A percentile compares a stretch with the other conserved stretches of the same genome.
Conservation (phyloP, 2,888 invertebrate species). For the Cotesia congregata region DNA sequence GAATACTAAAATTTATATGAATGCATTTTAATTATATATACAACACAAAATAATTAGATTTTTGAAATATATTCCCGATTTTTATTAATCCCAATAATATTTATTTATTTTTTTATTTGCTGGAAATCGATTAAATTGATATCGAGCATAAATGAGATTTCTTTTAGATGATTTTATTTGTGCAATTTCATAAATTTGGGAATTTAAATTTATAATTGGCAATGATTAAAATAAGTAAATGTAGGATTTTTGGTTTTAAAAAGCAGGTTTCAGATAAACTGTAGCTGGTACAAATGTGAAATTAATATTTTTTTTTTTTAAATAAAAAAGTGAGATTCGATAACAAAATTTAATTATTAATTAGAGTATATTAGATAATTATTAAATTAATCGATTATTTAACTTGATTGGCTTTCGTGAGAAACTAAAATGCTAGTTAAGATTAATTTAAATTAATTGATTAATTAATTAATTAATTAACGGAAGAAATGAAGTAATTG, state of each 20-base stretch:
- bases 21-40: conserved; percentile 19
- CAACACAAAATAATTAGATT: conserved; percentile 1
- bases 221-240: neutral
- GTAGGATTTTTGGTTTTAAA: neutral
- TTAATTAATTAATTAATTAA: neutral
- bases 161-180: too few species aligned
- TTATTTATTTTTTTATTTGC: neutral
- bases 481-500: neutral
- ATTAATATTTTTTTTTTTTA: neutral
- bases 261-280: too few species aligned
- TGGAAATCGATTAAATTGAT: too few species aligned
- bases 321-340: neutral
- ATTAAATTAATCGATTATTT: neutral
- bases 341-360: neutral
- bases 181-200: too few species aligned
- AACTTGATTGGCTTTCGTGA: neutral
- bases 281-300: neutral
- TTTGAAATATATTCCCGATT: neutral
- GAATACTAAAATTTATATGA: conserved; percentile 10
- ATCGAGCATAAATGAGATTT: too few species aligned
- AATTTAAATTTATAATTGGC: neutral
- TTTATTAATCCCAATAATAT: neutral
- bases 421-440: neutral
- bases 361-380: neutral
- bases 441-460: neutral